Conservation (phyloP, 2,113 vertebrate genomes). For the Melanerpes formicivorus region DNA sequence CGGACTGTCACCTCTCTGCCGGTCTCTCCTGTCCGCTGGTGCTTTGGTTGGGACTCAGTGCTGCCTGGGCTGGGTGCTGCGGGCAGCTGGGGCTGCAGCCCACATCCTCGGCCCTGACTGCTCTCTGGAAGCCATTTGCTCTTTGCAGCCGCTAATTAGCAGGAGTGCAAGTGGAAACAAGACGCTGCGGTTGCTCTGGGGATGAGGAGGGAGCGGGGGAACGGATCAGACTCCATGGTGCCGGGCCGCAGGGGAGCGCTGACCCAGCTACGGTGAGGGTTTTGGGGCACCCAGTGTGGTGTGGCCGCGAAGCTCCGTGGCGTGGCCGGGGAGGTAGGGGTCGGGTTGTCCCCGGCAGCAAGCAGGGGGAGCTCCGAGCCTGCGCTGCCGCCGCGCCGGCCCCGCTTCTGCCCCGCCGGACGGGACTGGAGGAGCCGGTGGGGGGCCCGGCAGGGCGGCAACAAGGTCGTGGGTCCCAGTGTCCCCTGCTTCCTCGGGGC, state of each 20-base stretch:
- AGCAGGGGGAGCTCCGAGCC: slow-evolving; percentile 9
- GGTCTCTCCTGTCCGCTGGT: fast-evolving
- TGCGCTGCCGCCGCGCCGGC: not conserved
- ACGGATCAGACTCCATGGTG: fast-evolving
- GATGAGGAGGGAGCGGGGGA: fast-evolving
- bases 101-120: fast-evolving
- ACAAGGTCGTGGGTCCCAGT: fast-evolving
- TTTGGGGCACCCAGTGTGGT: not conserved
- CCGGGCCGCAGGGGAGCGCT: fast-evolving
- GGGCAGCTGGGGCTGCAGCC: not conserved
- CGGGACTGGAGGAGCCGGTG: not conserved
- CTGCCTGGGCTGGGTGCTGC: not conserved
- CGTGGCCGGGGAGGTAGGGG: not conserved
- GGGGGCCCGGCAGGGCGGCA: not conserved
- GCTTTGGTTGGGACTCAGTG: not conserved
- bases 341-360: not conserved
- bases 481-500: no score
- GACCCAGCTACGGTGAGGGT: not conserved
- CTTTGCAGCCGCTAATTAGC: fast-evolving
- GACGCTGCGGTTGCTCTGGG: fast-evolving
- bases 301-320: not conserved
- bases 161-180: fast-evolving
- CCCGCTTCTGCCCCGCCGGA: fast-evolving
- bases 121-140: not conserved
- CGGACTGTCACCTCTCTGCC: not conserved